Evolutionary conservation across 2,797 vertebrate species (phyloP).

Genomic region (Enoplosus armatus): DNA sequence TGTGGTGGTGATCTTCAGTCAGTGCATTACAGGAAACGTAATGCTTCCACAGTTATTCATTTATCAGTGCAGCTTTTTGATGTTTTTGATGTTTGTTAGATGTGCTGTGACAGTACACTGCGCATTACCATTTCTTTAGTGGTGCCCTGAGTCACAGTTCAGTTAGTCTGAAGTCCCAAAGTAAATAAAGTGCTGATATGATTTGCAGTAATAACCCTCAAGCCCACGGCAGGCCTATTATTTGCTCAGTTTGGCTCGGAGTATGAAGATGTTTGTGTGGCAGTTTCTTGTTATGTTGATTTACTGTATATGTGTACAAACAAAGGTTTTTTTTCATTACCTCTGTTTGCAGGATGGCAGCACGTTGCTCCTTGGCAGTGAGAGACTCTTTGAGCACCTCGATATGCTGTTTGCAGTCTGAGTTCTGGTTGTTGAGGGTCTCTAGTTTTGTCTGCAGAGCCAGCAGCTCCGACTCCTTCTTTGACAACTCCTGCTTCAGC

Average conservation of each 20-base stretch:
- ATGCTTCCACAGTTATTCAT: conserved; percentile 3
- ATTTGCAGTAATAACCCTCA: conserved; percentile 38
- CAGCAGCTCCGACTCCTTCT: conserved; percentile 98
- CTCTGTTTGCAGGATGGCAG: conserved; percentile 99
- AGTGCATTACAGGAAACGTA: neutral
- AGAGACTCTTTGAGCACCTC: conserved; percentile 99
- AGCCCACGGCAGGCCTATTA: conserved; percentile 20
- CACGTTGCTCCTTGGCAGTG: conserved; percentile 99
- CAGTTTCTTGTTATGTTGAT: conserved; percentile 34
- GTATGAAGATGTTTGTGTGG: conserved; percentile 24
- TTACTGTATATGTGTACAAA: conserved; percentile 32
- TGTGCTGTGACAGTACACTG: conserved; percentile 22
- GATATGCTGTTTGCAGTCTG: conserved; percentile 99
- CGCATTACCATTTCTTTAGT: conserved; percentile 3
- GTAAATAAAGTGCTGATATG: conserved; percentile 45
- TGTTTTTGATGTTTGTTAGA: conserved; percentile 21
- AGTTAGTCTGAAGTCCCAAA: conserved; percentile 43
- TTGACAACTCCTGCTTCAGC: conserved; percentile 98
- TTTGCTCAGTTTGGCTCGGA: conserved; percentile 38
- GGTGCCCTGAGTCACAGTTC: conserved; percentile 21
- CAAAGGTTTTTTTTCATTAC: conserved; percentile 75
- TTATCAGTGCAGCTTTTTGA: conserved; percentile 14
- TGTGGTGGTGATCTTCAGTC: neutral
- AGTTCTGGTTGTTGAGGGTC: conserved; percentile 99
- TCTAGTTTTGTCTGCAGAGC: conserved; percentile 99